Percentiles rank a stretch among this genome's conserved stretches.
Conservation (phyloP, 2,113 vertebrate species). For the Danio rerio region GRCz12tu NC_133185.1:22707001-22707500, state of each 20-base stretch:
- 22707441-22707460: neutral
- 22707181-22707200: slow-evolving; percentile 15
- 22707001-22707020: slow-evolving; percentile 50
- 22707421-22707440: slow-evolving; percentile 11
- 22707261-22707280: neutral
- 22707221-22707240: slow-evolving; percentile 12
- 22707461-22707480: neutral
- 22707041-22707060: slow-evolving; percentile 13
- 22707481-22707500: neutral
- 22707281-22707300: neutral
- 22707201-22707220: neutral
- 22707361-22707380: slow-evolving; percentile 62
- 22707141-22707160: slow-evolving; percentile 39
- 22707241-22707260: neutral
- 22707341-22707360: slow-evolving; percentile 62
- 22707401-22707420: slow-evolving; percentile 45
- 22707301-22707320: slow-evolving; percentile 57
- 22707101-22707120: slow-evolving; percentile 48
- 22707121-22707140: slow-evolving; percentile 44
- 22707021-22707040: slow-evolving; percentile 45
- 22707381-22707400: slow-evolving; percentile 30
- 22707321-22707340: slow-evolving; percentile 73
- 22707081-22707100: slow-evolving; percentile 40
- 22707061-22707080: neutral
- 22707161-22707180: slow-evolving; percentile 81